Conservation (phyloP, 2,888 invertebrate species). For the Parascotia fuliginaria region DNA sequence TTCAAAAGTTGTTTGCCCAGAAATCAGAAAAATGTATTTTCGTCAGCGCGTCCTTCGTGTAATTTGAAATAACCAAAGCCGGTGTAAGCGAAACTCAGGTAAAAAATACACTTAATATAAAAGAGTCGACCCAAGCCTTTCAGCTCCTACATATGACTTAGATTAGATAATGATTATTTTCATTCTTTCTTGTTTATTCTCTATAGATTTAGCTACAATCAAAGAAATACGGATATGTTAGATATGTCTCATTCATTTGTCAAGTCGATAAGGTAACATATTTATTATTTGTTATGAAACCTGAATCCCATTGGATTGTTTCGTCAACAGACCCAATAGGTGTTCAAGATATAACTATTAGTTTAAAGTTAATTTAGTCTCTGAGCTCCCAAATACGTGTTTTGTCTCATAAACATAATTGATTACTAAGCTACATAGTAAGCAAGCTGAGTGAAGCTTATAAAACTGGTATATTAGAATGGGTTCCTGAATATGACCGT, state of each 20-base stretch:
- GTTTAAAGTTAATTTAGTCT: too few relatives aligned
- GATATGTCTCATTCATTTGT: not conserved
- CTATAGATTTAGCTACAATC: conserved; percentile 7
- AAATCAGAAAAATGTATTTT: conserved; percentile 38
- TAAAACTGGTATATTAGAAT: too few relatives aligned
- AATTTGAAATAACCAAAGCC: conserved; percentile 57
- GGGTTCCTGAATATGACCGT: too few relatives aligned
- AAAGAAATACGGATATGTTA: not conserved
- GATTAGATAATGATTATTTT: conserved; percentile 62
- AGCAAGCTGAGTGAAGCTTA: too few relatives aligned
- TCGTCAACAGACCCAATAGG: too few relatives aligned
- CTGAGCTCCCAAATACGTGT: too few relatives aligned
- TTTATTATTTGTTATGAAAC: not conserved
- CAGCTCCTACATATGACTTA: conserved; percentile 52
- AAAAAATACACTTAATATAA: conserved; percentile 58
- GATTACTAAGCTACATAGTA: too few relatives aligned
- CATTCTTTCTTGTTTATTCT: conserved; percentile 33
- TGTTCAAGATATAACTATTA: too few relatives aligned
- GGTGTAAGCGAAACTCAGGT: conserved; percentile 49
- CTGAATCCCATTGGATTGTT: too few relatives aligned
- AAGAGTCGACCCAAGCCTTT: conserved; percentile 44
- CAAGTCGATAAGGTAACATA: not conserved
- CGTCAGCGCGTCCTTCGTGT: conserved; percentile 41
- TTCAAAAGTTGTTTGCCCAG: conserved; percentile 31
- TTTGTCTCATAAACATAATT: too few relatives aligned